phyloP scores from a whole-genome alignment of 2,797 vertebrate genomes.

The Myiothlypis coronata region DNA sequence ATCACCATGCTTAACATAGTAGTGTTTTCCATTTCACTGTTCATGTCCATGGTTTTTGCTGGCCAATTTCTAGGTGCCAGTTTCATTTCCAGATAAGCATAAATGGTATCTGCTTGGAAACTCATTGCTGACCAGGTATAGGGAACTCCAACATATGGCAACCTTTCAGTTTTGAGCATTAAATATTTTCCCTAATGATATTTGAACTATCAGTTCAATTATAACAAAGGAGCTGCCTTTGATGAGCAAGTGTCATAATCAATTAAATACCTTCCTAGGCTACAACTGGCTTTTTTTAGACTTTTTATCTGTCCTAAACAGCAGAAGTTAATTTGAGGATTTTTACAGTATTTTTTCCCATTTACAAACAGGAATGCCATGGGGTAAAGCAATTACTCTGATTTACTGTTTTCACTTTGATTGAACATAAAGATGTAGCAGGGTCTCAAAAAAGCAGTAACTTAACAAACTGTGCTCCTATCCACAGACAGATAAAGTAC shows the following conservation, averaged over 20 bases:
- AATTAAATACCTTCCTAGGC: slow-evolving; percentile 50
- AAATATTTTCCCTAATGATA: slow-evolving; percentile 55
- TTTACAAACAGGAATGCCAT: slow-evolving; percentile 68
- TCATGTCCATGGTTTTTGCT: not conserved
- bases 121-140: slow-evolving; percentile 16
- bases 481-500: slow-evolving; percentile 70
- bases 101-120: slow-evolving; percentile 40
- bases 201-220: not conserved
- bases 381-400: slow-evolving; percentile 76
- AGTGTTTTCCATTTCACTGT: not conserved
- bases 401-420: slow-evolving; percentile 76
- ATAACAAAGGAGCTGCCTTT: slow-evolving; percentile 26
- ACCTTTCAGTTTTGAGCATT: slow-evolving; percentile 46
- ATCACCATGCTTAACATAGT: not conserved
- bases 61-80: not conserved
- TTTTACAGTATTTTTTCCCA: slow-evolving; percentile 71
- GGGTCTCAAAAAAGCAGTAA: slow-evolving; percentile 69
- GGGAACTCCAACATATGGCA: slow-evolving; percentile 3
- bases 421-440: slow-evolving; percentile 73
- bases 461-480: slow-evolving; percentile 68
- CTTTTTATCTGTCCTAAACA: slow-evolving; percentile 60
- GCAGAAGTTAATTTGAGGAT: slow-evolving; percentile 72
- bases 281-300: slow-evolving; percentile 40
- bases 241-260: slow-evolving; percentile 59
- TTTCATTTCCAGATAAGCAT: slow-evolving; percentile 20